Conservation (phyloP, 1,140 invertebrate species). For the Papilio polytes region DNA sequence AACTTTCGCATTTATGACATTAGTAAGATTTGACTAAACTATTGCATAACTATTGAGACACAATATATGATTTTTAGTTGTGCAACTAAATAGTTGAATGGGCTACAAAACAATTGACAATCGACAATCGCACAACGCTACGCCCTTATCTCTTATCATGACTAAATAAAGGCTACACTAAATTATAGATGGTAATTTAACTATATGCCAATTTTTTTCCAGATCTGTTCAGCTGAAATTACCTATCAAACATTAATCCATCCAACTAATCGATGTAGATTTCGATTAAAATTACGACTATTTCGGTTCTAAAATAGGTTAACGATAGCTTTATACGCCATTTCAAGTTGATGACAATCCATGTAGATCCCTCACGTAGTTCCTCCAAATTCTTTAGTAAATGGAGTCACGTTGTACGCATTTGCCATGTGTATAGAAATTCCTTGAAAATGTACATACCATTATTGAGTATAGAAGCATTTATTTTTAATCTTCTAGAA, state of each 20-base stretch:
- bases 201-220: too few relatives aligned
- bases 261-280: not conserved
- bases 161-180: too few relatives aligned
- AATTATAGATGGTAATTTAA: too few relatives aligned
- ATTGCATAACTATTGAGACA: too few relatives aligned
- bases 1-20: too few relatives aligned
- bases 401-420: slow-evolving; percentile 14
- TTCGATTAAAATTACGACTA: not conserved
- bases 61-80: too few relatives aligned
- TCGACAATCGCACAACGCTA: too few relatives aligned
- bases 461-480: not conserved
- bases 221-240: too few relatives aligned
- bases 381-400: slow-evolving; percentile 2
- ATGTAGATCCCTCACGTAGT: not conserved
- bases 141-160: too few relatives aligned
- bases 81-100: too few relatives aligned
- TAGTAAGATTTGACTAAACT: too few relatives aligned
- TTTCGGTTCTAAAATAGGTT: not conserved
- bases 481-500: not conserved
- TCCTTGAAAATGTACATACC: not conserved
- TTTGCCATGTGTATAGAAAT: slow-evolving; percentile 13
- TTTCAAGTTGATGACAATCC: not conserved
- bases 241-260: not conserved
- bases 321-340: not conserved
- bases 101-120: too few relatives aligned